Base-by-base conservation (phyloP, 2,797 vertebrate species). In the Meda fulgida region DNA sequence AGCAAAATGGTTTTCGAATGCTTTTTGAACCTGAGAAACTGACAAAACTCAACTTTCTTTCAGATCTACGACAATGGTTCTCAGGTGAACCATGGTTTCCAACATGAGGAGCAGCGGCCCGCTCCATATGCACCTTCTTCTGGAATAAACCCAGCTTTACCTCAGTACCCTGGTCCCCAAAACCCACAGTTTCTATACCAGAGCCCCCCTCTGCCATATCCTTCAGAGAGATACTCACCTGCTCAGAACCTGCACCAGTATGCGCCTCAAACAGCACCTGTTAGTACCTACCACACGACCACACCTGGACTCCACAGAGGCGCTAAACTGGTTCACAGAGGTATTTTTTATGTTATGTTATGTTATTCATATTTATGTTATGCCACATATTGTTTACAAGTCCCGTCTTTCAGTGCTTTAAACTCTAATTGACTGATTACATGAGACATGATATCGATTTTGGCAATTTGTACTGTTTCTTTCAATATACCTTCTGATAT, bases 31-130 rank as follows among this genome's bases (percentile, higher is more conserved):
- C 1, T 58, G 7, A 76, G 19, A 40, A 43, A 34, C 53, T 31
- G 23, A 71, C 19, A 16, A 29, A 79, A 60, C 8, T 14, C 3
- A 10, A 6, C 29, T 82, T n/a, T 81, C 29, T 66, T 83, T 72
- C 79, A 89, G 88, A 86, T 71, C 46, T 21, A 80, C 0, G 26
- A 6, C 13, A 87, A 10, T 38, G 18, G 76, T 9, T 18, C 66
- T 31, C 93, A 92, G 18, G 86, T 92, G 16, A 96, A 95, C 88
- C 19, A 7, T 2, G 92, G 87, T 7, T 95, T 94, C 83, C 89
- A 89, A 29, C 40, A 88, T 8, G 92, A 91, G 1, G 88, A 92
- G 1, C 76, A 40, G 1, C 87, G 84, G 80, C 89, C 90, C 0
- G 88, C 89, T 40, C 46, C 92, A 0, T 88, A 46, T 5, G 4